Evolutionary conservation across 2,113 vertebrate genomes (phyloP), one percentile per base, ranked within the genome.

Genomic region (Scytalopus superciliaris): DNA sequence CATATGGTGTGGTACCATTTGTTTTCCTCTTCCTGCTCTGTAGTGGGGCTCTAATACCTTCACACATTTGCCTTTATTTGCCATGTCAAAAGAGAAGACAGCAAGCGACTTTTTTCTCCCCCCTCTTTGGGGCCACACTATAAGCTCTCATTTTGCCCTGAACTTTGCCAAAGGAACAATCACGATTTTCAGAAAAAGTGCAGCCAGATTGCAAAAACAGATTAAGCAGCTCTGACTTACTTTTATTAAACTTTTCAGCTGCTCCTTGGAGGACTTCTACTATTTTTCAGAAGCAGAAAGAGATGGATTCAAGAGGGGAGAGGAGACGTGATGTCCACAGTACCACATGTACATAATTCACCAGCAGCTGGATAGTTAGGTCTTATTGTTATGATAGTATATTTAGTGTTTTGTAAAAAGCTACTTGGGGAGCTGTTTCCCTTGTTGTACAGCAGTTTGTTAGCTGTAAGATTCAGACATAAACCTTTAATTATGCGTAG

Each of bases 401-500:
- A 95, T 70, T 92, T 92, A 88, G 56, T 74, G 90, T 81, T 92
- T 84, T 82, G 86, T 87, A 78, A 92, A 96, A 93, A 72, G 76
- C 80, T 88, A 66, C 67, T 96, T 63, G 57, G 64, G 78, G 86
- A 88, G 77, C 83, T 30, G 50, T 92, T 95, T 89, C 56, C 83
- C 81, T 52, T 87, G 62, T 57, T 93, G 88, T 79, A 64, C 39
- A 89, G 53, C 68, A 75, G 55, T 93, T 94, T 87, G 91, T 92
- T 93, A 60, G 59, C 67, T 90, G 80, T 92, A 83, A 89, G 85
- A 88, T 84, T 91, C 74, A 96, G 73, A 50, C 86, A 62, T 77
- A 90, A 87, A 47, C 88, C 70, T 96, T 93, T 97, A 91, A 96
- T 96, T 95, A 96, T 39, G 87, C 89, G 49, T 72, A 79, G 56